Evolutionary conservation across 2,113 vertebrate genomes (phyloP), one percentile per base, ranked within the genome.

Genomic region (Todiramphus saurophagus): DNA sequence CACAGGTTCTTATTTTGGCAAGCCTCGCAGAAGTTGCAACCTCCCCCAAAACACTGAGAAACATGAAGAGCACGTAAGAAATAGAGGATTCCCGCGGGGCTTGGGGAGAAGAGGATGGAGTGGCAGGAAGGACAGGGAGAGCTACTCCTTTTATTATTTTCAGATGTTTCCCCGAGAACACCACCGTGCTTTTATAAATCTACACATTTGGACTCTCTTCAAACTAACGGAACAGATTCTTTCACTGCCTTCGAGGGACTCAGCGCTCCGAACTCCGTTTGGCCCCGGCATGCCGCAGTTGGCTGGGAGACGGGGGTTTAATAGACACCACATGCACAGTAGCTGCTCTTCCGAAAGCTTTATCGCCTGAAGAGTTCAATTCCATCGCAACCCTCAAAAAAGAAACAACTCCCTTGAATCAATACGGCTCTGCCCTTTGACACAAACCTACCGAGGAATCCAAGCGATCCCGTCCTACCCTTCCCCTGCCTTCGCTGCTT

Each of bases 251-350:
- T 69, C 79, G 5, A 53, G 92, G 83, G 91, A 55, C 69, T 92
- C 5, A 3, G 6, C 37, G 51, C 89, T 46, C 28, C 13, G 50
- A 51, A 10, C 94, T 66, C 60, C 33, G 4, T 41, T 58, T 88
- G 95, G 96, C 96, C 94, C 67, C 7, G 90, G 70, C 75, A 7
- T 77, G 33, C 44, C 7, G 41, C 76, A 41, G 58, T n/a, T 95
- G 96, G 91, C 95, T 83, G 1, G 72, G 79, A 91, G 59, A 82
- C 11, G 87, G 58, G 73, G 7, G 1, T 91, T 95, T 97, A 97
- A 96, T 81, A 13, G 94, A 16, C 95, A 95, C 87, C 96, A 96
- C 85, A 94, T 96, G 96, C 89, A 96, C 95, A 14, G 96, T 96
- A 97, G 97, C 94, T 55, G 83, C 90, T 95, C 86, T 69, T 59